Conservation (phyloP, 1,140 invertebrate genomes). For the Lethocerus indicus region DNA sequence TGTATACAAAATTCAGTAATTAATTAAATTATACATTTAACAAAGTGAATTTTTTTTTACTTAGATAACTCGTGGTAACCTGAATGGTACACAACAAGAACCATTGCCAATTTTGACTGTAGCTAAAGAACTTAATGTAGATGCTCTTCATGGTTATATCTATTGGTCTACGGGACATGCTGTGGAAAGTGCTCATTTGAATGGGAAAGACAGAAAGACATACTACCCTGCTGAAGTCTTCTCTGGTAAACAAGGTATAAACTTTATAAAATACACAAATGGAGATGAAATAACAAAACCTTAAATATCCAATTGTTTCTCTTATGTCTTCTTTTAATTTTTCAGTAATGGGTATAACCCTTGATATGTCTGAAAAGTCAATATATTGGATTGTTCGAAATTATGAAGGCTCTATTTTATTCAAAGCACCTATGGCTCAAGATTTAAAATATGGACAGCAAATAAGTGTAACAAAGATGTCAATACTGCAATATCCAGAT, state of each 20-base stretch:
- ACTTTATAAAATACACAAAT: background rate
- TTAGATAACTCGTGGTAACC: slow-evolving; percentile 34
- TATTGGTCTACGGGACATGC: slow-evolving; percentile 77
- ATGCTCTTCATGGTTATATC: slow-evolving; percentile 60
- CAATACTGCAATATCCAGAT: slow-evolving; percentile 29
- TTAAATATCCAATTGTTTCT: background rate
- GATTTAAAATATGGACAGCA: slow-evolving; percentile 22
- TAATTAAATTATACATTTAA: background rate
- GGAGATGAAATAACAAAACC: no score
- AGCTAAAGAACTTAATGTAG: slow-evolving; percentile 63
- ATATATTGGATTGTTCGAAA: slow-evolving; percentile 67
- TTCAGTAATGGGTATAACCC: slow-evolving; percentile 60
- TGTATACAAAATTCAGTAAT: background rate
- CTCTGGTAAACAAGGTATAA: slow-evolving; percentile 51
- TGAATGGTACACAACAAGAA: slow-evolving; percentile 49
- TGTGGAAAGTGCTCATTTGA: slow-evolving; percentile 58
- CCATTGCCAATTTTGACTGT: slow-evolving; percentile 57
- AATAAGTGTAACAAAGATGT: slow-evolving; percentile 27
- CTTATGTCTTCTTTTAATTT: slow-evolving; percentile 16
- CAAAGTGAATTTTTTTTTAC: slow-evolving; percentile 3
- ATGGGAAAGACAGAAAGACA: slow-evolving; percentile 52
- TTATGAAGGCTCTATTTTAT: slow-evolving; percentile 53
- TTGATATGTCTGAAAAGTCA: slow-evolving; percentile 52
- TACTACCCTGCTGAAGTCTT: slow-evolving; percentile 59
- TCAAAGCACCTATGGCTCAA: slow-evolving; percentile 43